A percentile compares a stretch with the other conserved stretches of the same genome.
phyloP scores from a whole-genome alignment of 1,140 invertebrate genomes.

The Rhopalosiphum padi region DNA sequence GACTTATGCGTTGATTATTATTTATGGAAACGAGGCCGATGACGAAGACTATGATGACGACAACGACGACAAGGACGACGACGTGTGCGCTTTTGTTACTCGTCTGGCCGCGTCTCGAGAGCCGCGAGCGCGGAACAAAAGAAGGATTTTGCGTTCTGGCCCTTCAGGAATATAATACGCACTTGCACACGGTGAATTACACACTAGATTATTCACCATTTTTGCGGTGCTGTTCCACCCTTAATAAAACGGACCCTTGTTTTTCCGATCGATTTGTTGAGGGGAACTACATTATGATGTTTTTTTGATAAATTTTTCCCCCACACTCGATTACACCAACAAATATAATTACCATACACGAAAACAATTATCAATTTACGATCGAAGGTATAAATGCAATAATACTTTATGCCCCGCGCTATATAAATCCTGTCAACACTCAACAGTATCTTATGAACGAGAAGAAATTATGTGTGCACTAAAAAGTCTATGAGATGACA shows the following conservation, averaged over 20 bases:
- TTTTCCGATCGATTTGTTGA: conserved; percentile 21
- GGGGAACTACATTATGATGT: not conserved
- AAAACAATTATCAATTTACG: not conserved
- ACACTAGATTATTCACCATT: conserved; percentile 36
- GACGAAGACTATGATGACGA: not conserved
- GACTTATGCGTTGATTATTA: not conserved
- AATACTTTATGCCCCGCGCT: not conserved
- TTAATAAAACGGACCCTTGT: not conserved
- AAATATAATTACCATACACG: not conserved
- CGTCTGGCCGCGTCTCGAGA: not conserved
- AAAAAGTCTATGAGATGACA: not conserved
- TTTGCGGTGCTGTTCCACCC: not conserved
- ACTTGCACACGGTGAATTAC: conserved; percentile 12
- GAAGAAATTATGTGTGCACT: too few relatives aligned
- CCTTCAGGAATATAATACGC: conserved; percentile 48
- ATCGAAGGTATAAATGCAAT: not conserved
- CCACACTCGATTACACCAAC: not conserved
- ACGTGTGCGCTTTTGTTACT: not conserved
- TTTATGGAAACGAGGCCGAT: not conserved
- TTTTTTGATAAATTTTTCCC: not conserved
- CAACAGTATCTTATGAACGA: not conserved
- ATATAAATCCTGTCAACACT: not conserved
- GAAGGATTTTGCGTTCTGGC: conserved; percentile 23
- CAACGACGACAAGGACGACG: not conserved
- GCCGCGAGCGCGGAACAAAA: conserved; percentile 1